Evolutionary conservation across 2,113 vertebrate species (phyloP).

Genomic region (Promerops cafer): DNA sequence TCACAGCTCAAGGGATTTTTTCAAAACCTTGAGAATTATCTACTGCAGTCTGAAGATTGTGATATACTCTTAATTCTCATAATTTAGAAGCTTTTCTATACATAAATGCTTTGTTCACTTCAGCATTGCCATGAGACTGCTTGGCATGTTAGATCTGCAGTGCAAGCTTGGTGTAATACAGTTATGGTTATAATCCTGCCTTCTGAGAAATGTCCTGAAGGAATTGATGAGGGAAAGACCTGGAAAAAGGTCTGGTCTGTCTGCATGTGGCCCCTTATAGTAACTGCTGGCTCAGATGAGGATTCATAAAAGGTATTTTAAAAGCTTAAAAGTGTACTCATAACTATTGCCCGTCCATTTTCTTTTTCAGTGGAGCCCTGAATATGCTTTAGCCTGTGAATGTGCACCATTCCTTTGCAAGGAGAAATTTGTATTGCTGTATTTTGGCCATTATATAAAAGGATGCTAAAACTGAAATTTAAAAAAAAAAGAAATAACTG

Average conservation of each 20-base stretch:
- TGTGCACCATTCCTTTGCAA: neutral
- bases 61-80: neutral
- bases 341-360: accelerated
- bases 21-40: neutral
- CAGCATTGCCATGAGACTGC: neutral
- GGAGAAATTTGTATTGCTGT: neutral
- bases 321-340: neutral
- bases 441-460: neutral
- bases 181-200: neutral
- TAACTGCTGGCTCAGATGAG: neutral
- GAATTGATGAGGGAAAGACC: neutral
- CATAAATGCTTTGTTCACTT: neutral
- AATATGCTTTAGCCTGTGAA: neutral
- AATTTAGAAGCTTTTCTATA: neutral
- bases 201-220: neutral
- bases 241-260: neutral
- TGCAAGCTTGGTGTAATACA: neutral
- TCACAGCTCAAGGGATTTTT: neutral
- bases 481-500: neutral
- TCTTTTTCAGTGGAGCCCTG: neutral
- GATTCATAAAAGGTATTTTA: neutral
- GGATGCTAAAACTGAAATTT: neutral
- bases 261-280: neutral
- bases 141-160: neutral
- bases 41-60: neutral